Conservation (phyloP, 2,797 vertebrate genomes). For the Vespertilio murinus region DNA sequence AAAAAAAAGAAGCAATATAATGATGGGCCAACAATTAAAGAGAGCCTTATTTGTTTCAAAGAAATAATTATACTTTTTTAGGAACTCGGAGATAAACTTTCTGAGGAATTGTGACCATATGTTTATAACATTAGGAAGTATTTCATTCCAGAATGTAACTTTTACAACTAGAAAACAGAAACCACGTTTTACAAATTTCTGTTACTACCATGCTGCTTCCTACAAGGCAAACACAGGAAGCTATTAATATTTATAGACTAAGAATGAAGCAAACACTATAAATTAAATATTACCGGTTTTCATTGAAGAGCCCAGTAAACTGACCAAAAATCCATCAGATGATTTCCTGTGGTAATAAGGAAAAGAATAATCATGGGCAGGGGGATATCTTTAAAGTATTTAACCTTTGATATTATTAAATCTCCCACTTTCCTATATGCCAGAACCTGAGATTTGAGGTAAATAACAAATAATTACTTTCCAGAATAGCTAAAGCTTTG, state of each 20-base stretch:
- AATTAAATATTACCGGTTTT: constrained; percentile 42
- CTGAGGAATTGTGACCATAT: not conserved
- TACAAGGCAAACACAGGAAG: constrained; percentile 33
- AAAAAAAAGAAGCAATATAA: constrained; percentile 5
- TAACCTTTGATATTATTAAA: constrained; percentile 36
- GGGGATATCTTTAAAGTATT: constrained; percentile 31
- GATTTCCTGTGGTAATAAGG: constrained; percentile 11
- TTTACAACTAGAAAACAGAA: constrained; percentile 19
- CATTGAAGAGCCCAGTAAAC: constrained; percentile 11
- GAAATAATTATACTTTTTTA: not conserved
- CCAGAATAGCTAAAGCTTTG: not conserved
- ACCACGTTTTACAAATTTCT: constrained; percentile 55
- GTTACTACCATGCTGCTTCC: not conserved
- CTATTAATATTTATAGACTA: constrained; percentile 62
- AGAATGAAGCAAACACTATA: constrained; percentile 45
- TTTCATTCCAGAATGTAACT: constrained; percentile 33
- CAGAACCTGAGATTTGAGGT: not conserved
- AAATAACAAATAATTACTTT: not conserved
- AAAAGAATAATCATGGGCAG: not conserved
- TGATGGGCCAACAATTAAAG: not conserved
- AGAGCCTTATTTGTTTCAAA: not conserved
- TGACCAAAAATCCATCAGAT: constrained; percentile 13
- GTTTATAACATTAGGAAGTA: constrained; percentile 7
- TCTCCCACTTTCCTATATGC: not conserved
- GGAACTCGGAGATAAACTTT: not conserved